A percentile compares a stretch with the other conserved stretches of the same genome.
Evolutionary conservation across 2,888 invertebrate species (phyloP).

Genomic region (Anarsia innoxiella): DNA sequence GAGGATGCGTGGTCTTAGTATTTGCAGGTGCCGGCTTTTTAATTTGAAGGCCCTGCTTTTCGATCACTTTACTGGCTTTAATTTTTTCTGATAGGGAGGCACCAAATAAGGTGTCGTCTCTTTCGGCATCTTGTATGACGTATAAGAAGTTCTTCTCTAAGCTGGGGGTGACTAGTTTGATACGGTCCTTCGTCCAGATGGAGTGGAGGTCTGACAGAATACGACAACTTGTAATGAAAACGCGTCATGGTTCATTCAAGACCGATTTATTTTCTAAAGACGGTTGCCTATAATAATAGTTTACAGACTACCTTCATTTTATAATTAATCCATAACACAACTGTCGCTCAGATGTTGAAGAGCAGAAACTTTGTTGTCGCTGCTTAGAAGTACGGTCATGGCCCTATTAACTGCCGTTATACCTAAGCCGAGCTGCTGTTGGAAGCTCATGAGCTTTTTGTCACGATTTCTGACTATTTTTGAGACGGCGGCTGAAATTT

Average conservation of each 20-base stretch:
- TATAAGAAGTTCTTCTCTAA: conserved; percentile 16
- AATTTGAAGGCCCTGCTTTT: background rate
- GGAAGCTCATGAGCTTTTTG: conserved; percentile 7
- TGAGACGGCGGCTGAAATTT: conserved; percentile 16
- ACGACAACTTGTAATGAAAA: too few species aligned
- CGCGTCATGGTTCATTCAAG: too few species aligned
- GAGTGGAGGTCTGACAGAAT: conserved; percentile 17
- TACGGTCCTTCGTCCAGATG: conserved; percentile 11
- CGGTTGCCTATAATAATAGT: too few species aligned
- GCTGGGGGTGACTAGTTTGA: conserved; percentile 17
- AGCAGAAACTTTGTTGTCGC: conserved; percentile 17
- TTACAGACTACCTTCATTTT: too few species aligned
- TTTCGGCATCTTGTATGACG: conserved; percentile 15
- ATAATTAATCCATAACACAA: too few species aligned
- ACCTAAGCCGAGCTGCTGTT: conserved; percentile 9
- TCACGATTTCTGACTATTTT: conserved; percentile 13
- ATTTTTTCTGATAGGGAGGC: conserved; percentile 9
- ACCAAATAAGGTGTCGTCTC: conserved; percentile 17
- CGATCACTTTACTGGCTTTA: background rate
- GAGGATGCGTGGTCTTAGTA: background rate
- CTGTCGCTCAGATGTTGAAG: conserved; percentile 17
- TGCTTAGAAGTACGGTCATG: conserved; percentile 12
- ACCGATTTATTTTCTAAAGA: too few species aligned
- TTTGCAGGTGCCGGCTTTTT: background rate
- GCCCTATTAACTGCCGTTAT: conserved; percentile 16